Evolutionary conservation across 2,888 invertebrate genomes (phyloP).

Genomic region (Galerucella nymphaeae): DNA sequence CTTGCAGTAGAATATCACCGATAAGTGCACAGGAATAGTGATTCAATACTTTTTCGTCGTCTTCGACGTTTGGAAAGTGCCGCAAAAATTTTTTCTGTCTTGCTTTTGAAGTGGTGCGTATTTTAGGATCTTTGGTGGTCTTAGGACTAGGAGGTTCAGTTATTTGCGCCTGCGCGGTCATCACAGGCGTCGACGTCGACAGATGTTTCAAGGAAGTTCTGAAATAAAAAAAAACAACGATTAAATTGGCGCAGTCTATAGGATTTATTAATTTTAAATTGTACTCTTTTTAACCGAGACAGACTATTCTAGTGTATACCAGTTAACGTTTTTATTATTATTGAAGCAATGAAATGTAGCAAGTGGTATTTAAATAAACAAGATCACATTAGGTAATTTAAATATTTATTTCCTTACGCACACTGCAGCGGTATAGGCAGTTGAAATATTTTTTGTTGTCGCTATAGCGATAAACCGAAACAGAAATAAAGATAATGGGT

Average conservation of each 20-base stretch:
- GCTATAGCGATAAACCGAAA: too few relatives aligned
- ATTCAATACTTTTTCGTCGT: slow-evolving; percentile 87
- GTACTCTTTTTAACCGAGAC: too few relatives aligned
- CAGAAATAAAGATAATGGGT: too few relatives aligned
- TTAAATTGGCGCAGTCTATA: not conserved
- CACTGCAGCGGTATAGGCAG: too few relatives aligned
- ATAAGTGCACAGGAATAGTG: slow-evolving; percentile 94
- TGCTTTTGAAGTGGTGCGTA: slow-evolving; percentile 74
- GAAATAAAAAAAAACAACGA: slow-evolving; percentile 51
- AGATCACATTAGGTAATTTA: too few relatives aligned
- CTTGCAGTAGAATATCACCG: slow-evolving; percentile 92
- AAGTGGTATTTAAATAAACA: too few relatives aligned
- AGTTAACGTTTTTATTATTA: too few relatives aligned
- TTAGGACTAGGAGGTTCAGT: slow-evolving; percentile 64
- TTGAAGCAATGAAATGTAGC: too few relatives aligned
- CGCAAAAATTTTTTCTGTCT: slow-evolving; percentile 91
- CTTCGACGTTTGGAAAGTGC: slow-evolving; percentile 85
- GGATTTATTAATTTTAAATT: not conserved
- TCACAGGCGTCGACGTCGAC: slow-evolving; percentile 69
- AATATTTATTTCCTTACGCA: too few relatives aligned
- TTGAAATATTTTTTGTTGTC: too few relatives aligned
- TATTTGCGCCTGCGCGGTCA: slow-evolving; percentile 64
- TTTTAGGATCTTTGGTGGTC: slow-evolving; percentile 59
- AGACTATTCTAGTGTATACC: too few relatives aligned
- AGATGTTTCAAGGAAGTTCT: slow-evolving; percentile 72